Percentiles rank a stretch among this genome's conserved stretches.
phyloP scores from a whole-genome alignment of 2,113 vertebrate species.

The Motacilla tschutschensis region DNA sequence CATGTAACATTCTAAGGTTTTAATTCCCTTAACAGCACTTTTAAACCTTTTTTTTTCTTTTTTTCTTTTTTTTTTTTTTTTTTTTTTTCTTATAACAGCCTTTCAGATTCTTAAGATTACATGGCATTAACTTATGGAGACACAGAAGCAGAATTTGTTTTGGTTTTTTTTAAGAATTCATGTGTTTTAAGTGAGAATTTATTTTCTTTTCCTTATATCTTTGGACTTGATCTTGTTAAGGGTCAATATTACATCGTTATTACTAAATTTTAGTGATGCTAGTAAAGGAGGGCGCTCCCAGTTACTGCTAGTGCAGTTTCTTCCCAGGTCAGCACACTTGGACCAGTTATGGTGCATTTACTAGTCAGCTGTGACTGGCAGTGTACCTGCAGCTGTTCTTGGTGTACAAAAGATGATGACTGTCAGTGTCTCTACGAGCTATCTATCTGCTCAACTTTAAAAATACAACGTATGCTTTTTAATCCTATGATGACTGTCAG shows the following conservation, averaged over 20 bases:
- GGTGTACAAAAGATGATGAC: background rate
- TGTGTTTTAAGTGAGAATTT: background rate
- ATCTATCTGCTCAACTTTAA: background rate
- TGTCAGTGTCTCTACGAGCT: background rate
- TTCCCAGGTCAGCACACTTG: rapidly evolving
- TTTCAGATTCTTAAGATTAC: background rate
- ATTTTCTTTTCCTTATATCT: background rate
- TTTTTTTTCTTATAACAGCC: background rate
- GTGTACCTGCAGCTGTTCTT: background rate
- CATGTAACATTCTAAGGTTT: background rate
- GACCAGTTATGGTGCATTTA: background rate
- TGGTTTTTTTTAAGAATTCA: background rate
- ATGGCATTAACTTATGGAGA: background rate
- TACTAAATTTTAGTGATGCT: background rate
- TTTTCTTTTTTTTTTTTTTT: background rate
- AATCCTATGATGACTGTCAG: background rate
- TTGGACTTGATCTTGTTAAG: background rate
- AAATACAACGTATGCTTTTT: background rate
- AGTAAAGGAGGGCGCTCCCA: background rate
- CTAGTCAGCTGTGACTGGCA: background rate
- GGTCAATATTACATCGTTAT: background rate
- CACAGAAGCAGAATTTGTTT: rapidly evolving
- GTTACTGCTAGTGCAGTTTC: background rate
- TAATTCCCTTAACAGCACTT: background rate
- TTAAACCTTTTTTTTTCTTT: background rate